Evolutionary conservation across 2,888 invertebrate genomes (phyloP).

Genomic region (Lasioglossum pauxillum): DNA sequence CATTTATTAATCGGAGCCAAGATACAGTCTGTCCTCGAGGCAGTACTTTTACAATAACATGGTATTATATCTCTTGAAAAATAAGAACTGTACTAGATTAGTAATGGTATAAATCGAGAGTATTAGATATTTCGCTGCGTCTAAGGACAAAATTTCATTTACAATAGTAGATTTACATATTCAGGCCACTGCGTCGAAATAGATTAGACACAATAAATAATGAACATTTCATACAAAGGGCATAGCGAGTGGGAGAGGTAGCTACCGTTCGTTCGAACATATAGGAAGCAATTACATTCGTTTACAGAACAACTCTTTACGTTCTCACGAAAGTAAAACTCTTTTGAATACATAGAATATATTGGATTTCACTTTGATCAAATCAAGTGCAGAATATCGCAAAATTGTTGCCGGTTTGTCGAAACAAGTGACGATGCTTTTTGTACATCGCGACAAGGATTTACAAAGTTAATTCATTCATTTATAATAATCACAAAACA

Average conservation of each 20-base stretch:
- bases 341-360: conserved; percentile 2
- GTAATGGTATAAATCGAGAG: conserved; percentile 75
- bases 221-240: conserved; percentile 53
- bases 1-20: conserved; percentile 80
- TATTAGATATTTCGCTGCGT: conserved; percentile 73
- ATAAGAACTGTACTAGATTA: conserved; percentile 74
- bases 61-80: conserved; percentile 73
- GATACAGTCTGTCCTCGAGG: conserved; percentile 80
- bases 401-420: conserved; percentile 16
- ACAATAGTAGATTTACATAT: conserved; percentile 67
- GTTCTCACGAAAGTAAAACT: conserved; percentile 22
- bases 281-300: conserved; percentile 15
- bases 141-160: conserved; percentile 70
- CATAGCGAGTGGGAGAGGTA: conserved; percentile 43
- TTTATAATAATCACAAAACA: not conserved
- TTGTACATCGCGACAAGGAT: conserved; percentile 28
- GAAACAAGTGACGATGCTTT: conserved; percentile 23
- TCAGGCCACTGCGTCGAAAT: conserved; percentile 64
- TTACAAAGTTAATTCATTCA: not conserved
- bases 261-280: conserved; percentile 41
- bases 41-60: conserved; percentile 80
- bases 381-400: conserved; percentile 30
- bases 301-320: conserved; percentile 30
- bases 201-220: conserved; percentile 58
- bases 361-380: conserved; percentile 16